These are phyloP conservation scores for Coendou prehensilis DNA, from an alignment of 2,797 vertebrate genomes.

Conservation along the genomic window DNA sequence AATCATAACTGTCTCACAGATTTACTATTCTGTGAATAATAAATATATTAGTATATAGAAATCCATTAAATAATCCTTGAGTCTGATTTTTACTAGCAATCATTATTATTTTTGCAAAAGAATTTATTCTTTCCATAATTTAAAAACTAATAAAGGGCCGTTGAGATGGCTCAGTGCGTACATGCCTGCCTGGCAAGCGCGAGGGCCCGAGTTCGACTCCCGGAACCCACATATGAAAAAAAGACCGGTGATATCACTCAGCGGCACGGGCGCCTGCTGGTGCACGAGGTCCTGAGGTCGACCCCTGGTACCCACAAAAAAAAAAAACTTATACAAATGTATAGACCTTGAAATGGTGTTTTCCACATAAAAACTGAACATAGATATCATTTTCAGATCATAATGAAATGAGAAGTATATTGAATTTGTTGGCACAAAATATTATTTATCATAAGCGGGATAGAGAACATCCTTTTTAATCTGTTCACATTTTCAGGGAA, in stretches of 20 bases:
- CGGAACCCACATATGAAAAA: no score
- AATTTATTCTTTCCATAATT: not conserved
- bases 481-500: constrained; percentile 62
- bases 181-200: no score
- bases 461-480: constrained; percentile 29
- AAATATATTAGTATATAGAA: not conserved
- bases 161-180: no score
- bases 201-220: no score
- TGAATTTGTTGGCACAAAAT: not conserved
- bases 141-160: not conserved
- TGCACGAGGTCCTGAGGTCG: no score
- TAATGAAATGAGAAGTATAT: not conserved
- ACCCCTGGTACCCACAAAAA: no score
- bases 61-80: not conserved
- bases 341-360: not conserved
- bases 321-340: not conserved
- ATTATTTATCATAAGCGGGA: constrained; percentile 59
- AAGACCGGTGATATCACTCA: no score
- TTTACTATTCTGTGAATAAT: not conserved
- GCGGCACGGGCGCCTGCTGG: no score
- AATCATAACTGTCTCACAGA: not conserved
- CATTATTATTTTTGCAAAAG: not conserved
- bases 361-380: not conserved
- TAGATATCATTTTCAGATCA: constrained; percentile 1
- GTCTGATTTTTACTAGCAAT: not conserved